Conservation (phyloP, 2,797 vertebrate species). For the Pangasius krempfi region DNA sequence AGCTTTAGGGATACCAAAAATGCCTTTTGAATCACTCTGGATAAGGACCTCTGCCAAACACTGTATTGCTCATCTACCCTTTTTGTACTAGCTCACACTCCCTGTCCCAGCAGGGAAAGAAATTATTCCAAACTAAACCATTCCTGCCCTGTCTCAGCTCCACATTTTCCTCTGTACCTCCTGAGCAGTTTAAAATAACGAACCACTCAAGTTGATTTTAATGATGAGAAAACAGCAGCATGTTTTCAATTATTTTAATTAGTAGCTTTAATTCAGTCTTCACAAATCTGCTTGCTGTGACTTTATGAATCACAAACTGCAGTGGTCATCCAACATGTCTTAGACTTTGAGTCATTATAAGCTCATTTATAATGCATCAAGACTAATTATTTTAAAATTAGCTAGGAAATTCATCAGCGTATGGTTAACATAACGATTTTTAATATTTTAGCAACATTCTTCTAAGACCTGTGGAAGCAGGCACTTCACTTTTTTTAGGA, state of each 20-base stretch:
- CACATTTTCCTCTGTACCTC: not conserved
- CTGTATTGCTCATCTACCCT: not conserved
- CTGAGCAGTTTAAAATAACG: not conserved
- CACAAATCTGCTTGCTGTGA: not conserved
- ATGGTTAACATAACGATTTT: not conserved
- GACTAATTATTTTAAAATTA: not conserved
- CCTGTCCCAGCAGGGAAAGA: not conserved
- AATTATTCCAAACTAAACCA: not conserved
- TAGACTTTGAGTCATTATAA: not conserved
- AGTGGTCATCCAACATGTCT: no score
- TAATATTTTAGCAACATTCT: not conserved
- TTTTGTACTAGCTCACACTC: not conserved
- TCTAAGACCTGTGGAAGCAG: not conserved
- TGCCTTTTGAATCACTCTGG: not conserved
- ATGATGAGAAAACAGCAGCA: not conserved
- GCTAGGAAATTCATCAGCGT: not conserved
- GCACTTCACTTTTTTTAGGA: not conserved
- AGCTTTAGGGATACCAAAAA: not conserved
- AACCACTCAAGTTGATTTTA: not conserved
- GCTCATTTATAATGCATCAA: not conserved
- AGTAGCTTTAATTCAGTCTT: not conserved
- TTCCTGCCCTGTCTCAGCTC: not conserved
- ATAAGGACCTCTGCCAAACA: not conserved
- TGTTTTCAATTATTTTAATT: not conserved
- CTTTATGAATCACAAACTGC: not conserved